phyloP scores from a whole-genome alignment of 2,113 vertebrate genomes.

The Gymnarchus niloticus region DNA sequence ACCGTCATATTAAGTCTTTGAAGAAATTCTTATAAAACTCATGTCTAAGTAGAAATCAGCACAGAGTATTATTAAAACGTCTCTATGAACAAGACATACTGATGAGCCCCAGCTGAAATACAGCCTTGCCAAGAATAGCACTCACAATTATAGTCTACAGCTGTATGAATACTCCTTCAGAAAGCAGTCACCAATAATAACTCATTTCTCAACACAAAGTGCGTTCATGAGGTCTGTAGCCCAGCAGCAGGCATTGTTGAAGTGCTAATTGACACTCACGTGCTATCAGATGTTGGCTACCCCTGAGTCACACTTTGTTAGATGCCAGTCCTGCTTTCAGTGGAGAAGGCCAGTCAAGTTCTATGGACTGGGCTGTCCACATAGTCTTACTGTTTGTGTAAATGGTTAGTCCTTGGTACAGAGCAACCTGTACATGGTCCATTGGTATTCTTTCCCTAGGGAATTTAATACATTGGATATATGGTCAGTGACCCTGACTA shows the following conservation, averaged over 20 bases:
- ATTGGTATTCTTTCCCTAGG: background rate
- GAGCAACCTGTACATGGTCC: background rate
- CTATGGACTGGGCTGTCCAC: background rate
- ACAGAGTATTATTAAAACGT: background rate
- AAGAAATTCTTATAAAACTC: background rate
- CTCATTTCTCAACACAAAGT: background rate
- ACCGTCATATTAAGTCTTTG: background rate
- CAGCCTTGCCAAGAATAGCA: conserved; percentile 1
- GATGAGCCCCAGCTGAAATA: background rate
- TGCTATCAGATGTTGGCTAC: background rate
- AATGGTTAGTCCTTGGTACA: background rate
- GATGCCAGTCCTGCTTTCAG: background rate
- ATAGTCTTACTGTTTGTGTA: background rate
- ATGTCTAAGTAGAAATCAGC: background rate
- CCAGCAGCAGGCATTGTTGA: background rate
- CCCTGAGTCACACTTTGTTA: background rate
- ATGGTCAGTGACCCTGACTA: no score
- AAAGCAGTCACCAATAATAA: background rate
- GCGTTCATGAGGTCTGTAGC: background rate
- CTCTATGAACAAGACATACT: background rate
- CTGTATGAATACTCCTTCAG: background rate
- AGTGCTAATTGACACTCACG: background rate
- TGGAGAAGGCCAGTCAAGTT: background rate
- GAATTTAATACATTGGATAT: no score
- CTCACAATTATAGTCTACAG: background rate